These are phyloP conservation scores for Drosophila kambysellisi DNA, from an alignment of 2,888 invertebrate genomes.

Conservation along the genomic window DNA sequence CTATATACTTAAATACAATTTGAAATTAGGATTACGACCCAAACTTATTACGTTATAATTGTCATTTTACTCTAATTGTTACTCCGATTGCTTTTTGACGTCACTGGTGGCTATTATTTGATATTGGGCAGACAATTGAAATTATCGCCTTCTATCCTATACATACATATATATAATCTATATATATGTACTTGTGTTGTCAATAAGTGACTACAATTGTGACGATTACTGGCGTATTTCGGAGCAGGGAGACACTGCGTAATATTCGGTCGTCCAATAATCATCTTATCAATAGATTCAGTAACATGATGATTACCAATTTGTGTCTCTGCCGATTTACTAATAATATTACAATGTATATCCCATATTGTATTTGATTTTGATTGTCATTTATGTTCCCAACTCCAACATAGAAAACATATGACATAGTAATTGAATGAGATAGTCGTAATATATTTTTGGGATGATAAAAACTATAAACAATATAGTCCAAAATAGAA, in stretches of 20 bases:
- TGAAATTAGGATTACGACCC: neutral
- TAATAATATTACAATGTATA: neutral
- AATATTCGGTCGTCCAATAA: conserved; percentile 6
- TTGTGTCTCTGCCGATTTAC: conserved; percentile 33
- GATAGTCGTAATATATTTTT: neutral
- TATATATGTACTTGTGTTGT: neutral
- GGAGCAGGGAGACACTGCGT: conserved; percentile 1
- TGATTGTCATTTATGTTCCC: neutral
- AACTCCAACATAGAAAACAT: neutral
- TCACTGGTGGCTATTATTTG: conserved; percentile 9
- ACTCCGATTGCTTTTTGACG: conserved; percentile 6
- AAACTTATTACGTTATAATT: neutral
- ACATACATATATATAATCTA: neutral
- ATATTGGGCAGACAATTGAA: conserved; percentile 9
- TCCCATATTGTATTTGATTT: neutral
- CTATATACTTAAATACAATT: neutral
- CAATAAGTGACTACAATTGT: conserved; percentile 5
- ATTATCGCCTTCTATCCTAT: conserved; percentile 11
- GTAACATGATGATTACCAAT: conserved; percentile 23
- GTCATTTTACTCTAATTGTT: conserved; percentile 13
- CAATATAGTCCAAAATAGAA: neutral
- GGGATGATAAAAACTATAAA: neutral
- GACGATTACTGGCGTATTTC: conserved; percentile 33
- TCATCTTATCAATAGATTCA: conserved; percentile 33
- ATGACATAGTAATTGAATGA: neutral